Percentiles rank a stretch among this genome's conserved stretches.
phyloP scores from a whole-genome alignment of 2,888 invertebrate genomes.

The Chaetoderma sp. region DNA sequence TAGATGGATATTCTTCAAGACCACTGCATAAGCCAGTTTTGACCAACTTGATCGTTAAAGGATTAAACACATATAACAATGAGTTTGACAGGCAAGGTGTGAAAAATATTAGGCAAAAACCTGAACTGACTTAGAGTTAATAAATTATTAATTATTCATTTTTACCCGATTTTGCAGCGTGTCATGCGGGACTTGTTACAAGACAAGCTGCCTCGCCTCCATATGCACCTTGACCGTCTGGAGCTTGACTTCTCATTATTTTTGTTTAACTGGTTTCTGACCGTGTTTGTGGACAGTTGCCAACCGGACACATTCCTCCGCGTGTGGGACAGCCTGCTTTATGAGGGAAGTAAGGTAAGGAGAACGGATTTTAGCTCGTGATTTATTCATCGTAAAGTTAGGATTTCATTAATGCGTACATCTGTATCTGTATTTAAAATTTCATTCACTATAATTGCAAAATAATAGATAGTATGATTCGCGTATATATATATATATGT shows the following conservation, averaged over 20 bases:
- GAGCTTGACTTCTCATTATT: constrained; percentile 72
- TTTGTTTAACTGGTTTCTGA: constrained; percentile 74
- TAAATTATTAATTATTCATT: too few relatives aligned
- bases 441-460: too few relatives aligned
- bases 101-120: too few relatives aligned
- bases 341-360: constrained; percentile 73
- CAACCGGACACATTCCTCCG: constrained; percentile 72
- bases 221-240: constrained; percentile 69
- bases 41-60: too few relatives aligned
- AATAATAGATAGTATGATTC: too few relatives aligned
- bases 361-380: background rate
- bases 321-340: constrained; percentile 74
- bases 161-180: constrained; percentile 64
- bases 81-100: too few relatives aligned
- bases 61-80: too few relatives aligned
- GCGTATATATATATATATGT: too few relatives aligned
- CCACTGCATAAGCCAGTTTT: too few relatives aligned
- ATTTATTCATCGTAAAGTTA: background rate
- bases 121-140: too few relatives aligned
- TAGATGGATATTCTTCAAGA: too few relatives aligned
- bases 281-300: constrained; percentile 73
- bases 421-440: background rate
- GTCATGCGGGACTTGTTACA: constrained; percentile 72
- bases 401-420: background rate
- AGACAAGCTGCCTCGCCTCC: constrained; percentile 72